Evolutionary conservation across 2,888 invertebrate species (phyloP), one percentile per base, ranked within the genome.

Genomic region (Endomychus coccineus): DNA sequence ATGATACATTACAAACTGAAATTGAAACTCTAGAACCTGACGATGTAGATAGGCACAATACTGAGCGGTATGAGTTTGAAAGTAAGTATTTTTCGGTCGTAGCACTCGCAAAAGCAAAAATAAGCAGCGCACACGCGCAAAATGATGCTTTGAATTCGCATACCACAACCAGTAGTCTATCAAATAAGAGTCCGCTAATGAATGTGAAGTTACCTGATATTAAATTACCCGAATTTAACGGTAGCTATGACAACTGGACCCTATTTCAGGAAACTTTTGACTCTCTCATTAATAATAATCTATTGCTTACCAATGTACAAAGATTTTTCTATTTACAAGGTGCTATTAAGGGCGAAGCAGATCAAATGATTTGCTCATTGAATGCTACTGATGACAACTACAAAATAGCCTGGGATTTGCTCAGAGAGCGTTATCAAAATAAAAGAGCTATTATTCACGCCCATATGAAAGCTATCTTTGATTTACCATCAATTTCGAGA

Each of bases 281-380:
- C 7, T 9, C 34, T 4, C 10, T 34, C 4, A 13, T 34, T 1
- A 16, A 34, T 13, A 12, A 34, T 13, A 27, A 34, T 9, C 9
- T 14, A 27, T 11, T 10, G 12, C 12, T 27, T 3, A 3, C 27
- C 10, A 5, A 11, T 10, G 27, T 34, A 9, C 34, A 34, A 10
- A 34, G 12, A 16, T 30, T 36, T 10, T 19, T 23, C 14, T 30
- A 29, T n/a, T 15, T 36, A 4, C 22, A 22, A 10, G 9, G 13
- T n/a, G 9, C 22, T 16, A 13, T 36, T 3, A 30, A 14, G 4
- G 36, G 36, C 3, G 30, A 36, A 27, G 36, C 29, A 14, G 36
- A 4, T 4, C 10, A 28, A 6, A 6, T 19, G 11, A 29, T 36
- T 3, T 2, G 14, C 7, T 36, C 36, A 6, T 29, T 36, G 3